Conservation (phyloP, 2,113 vertebrate genomes). For the Lethenteron camtschaticum region DNA sequence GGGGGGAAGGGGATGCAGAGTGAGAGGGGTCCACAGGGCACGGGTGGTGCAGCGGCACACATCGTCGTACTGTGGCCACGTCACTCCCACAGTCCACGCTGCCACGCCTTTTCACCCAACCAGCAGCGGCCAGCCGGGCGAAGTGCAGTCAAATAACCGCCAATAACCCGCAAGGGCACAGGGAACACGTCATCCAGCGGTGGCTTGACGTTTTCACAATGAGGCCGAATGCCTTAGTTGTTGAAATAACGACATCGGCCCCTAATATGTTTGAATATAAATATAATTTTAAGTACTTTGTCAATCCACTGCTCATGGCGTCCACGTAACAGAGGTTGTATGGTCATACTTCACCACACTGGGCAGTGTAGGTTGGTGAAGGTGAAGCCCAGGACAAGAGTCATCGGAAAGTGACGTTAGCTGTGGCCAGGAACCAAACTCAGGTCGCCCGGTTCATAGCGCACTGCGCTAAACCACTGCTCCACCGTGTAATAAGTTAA, state of each 20-base stretch:
- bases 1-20: background rate
- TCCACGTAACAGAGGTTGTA: background rate
- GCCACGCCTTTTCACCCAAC: background rate
- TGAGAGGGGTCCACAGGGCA: background rate
- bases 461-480: background rate
- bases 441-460: background rate
- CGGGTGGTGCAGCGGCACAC: background rate
- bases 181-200: background rate
- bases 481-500: too few species aligned
- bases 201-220: background rate
- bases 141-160: background rate
- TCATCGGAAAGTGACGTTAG: background rate
- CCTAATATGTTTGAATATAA: background rate
- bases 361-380: background rate
- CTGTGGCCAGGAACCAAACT: background rate
- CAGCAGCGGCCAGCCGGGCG: background rate
- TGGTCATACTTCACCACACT: background rate
- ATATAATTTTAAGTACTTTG: background rate
- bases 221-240: background rate
- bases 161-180: background rate
- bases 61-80: background rate
- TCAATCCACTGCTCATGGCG: background rate
- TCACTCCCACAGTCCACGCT: background rate
- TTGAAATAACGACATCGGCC: background rate
- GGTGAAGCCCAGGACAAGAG: too few species aligned